A percentile compares a stretch with the other conserved stretches of the same genome.
These are phyloP conservation scores for Grammomys dolichurus DNA, from an alignment of 2,113 vertebrate genomes.

Conservation along the genomic window DNA sequence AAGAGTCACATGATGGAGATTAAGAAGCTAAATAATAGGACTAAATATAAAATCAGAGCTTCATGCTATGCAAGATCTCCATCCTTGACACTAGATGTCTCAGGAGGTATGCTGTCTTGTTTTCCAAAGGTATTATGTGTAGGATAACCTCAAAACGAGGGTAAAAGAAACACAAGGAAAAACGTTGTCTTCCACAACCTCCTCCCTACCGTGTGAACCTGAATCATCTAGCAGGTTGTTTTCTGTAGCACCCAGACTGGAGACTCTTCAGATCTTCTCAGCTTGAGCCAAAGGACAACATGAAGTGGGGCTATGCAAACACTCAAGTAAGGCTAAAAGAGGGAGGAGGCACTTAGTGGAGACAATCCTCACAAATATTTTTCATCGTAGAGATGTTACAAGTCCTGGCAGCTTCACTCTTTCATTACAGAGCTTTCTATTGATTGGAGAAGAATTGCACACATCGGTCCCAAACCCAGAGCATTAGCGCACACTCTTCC, in stretches of 20 bases:
- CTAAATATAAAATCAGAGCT: background rate
- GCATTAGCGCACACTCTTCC: slow-evolving; percentile 84
- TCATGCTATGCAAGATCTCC: background rate
- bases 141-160: background rate
- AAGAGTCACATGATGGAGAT: background rate
- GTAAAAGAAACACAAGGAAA: background rate
- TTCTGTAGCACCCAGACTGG: background rate
- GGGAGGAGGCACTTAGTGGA: slow-evolving; percentile 53
- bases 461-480: slow-evolving; percentile 58
- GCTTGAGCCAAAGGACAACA: slow-evolving; percentile 46
- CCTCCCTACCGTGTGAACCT: background rate
- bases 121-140: background rate
- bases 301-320: background rate
- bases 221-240: background rate
- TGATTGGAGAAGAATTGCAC: slow-evolving; percentile 82
- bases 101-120: background rate
- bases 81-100: too few relatives aligned
- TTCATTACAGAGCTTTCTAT: slow-evolving; percentile 83
- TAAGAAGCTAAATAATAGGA: slow-evolving; percentile 11
- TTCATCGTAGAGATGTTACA: slow-evolving; percentile 74
- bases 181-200: background rate
- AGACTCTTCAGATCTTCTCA: slow-evolving; percentile 23
- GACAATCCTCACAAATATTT: slow-evolving; percentile 65
- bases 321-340: background rate
- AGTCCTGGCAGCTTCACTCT: slow-evolving; percentile 79